Conservation (phyloP, 2,797 vertebrate genomes). For the Amniataba percoides region DNA sequence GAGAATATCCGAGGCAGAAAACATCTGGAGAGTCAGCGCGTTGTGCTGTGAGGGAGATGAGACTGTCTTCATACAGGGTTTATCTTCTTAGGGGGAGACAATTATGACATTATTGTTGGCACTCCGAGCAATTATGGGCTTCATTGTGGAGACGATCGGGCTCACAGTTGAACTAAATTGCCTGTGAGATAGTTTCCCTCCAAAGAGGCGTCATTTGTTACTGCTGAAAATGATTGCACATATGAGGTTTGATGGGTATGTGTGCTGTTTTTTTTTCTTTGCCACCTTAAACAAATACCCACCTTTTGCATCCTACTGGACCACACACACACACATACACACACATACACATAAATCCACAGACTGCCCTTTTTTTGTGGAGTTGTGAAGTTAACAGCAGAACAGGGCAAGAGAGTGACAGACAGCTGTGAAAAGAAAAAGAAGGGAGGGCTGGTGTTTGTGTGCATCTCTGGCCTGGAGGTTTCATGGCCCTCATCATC, state of each 20-base stretch:
- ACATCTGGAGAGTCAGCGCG: constrained; percentile 62
- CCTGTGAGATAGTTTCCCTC: constrained; percentile 13
- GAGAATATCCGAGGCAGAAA: not conserved
- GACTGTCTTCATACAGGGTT: constrained; percentile 8
- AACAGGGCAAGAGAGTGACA: constrained; percentile 46
- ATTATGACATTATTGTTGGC: constrained; percentile 36
- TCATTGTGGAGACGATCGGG: constrained; percentile 37
- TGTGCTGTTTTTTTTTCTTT: not conserved
- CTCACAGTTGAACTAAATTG: constrained; percentile 38
- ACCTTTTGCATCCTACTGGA: constrained; percentile 1
- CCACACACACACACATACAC: constrained; percentile 6
- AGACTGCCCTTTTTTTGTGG: not conserved
- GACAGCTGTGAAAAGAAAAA: constrained; percentile 65
- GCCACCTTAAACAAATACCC: not conserved
- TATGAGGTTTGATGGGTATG: not conserved
- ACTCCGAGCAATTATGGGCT: constrained; percentile 40
- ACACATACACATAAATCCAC: not conserved
- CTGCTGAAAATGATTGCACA: constrained; percentile 1
- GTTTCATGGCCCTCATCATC: constrained; percentile 41
- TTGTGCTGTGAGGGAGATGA: constrained; percentile 4
- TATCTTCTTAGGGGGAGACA: constrained; percentile 42
- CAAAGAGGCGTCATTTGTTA: constrained; percentile 1
- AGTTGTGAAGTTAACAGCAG: constrained; percentile 25
- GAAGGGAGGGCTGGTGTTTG: constrained; percentile 30
- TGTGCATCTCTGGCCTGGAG: constrained; percentile 12